Conservation (phyloP, 2,113 vertebrate species). For the Talpa occidentalis region DNA sequence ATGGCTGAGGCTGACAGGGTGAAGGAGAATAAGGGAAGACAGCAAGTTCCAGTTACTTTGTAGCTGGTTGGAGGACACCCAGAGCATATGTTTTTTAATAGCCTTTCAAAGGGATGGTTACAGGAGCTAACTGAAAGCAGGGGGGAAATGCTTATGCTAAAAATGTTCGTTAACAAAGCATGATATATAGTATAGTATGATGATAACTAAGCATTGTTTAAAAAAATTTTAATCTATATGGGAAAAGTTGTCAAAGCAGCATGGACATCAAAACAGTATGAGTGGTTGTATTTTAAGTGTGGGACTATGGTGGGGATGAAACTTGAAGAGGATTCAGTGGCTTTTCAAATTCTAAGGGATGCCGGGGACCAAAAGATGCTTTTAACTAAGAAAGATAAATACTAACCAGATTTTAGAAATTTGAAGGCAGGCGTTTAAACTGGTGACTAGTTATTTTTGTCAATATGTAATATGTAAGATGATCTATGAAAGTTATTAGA, state of each 20-base stretch:
- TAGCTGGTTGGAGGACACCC: background rate
- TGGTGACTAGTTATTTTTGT: constrained; percentile 34
- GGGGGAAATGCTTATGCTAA: background rate
- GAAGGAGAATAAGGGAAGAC: background rate
- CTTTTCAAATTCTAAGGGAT: constrained; percentile 20
- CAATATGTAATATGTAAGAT: constrained; percentile 58
- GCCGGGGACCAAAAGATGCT: background rate
- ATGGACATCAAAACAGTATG: background rate
- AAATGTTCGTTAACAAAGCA: background rate
- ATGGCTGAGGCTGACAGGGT: background rate
- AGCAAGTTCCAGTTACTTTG: background rate
- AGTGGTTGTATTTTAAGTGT: background rate
- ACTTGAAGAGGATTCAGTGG: background rate
- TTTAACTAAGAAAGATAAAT: constrained; percentile 18
- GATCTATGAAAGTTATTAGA: constrained; percentile 13
- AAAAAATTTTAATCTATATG: background rate
- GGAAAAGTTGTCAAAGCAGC: constrained; percentile 34
- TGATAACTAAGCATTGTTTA: background rate
- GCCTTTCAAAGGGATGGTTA: constrained; percentile 37
- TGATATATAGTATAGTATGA: background rate
- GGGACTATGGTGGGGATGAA: background rate
- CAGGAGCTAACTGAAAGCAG: background rate
- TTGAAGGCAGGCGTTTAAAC: background rate
- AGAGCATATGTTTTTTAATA: background rate
- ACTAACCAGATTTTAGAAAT: constrained; percentile 41